Conservation (phyloP, 2,797 vertebrate genomes). For the Danio choprae region DNA sequence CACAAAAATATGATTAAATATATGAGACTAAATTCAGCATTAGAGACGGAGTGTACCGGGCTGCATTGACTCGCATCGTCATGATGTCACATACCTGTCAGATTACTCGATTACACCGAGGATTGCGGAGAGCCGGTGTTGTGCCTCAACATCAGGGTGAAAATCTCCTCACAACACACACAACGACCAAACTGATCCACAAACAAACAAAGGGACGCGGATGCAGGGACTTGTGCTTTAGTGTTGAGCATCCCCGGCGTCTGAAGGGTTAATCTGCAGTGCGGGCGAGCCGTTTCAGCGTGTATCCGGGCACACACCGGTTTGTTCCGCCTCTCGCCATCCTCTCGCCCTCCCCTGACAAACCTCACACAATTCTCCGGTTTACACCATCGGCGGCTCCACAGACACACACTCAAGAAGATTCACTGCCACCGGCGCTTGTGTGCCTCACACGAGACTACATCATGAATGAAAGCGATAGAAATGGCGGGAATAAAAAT, state of each 20-base stretch:
- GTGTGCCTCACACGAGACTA: background rate
- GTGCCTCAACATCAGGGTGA: background rate
- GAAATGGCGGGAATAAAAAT: background rate
- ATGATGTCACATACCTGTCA: conserved; percentile 49
- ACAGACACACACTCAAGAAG: conserved; percentile 59
- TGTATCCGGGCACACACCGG: conserved; percentile 81
- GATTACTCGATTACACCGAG: background rate
- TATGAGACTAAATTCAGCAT: background rate
- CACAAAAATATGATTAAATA: background rate
- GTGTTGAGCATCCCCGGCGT: conserved; percentile 67
- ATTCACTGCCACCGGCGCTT: background rate
- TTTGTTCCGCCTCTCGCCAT: conserved; percentile 78
- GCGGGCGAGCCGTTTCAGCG: conserved; percentile 81
- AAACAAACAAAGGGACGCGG: conserved; percentile 43
- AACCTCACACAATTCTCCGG: conserved; percentile 56
- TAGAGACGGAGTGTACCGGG: conserved; percentile 1
- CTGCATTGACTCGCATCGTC: conserved; percentile 10
- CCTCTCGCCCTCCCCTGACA: conserved; percentile 52
- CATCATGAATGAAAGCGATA: background rate
- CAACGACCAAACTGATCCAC: background rate
- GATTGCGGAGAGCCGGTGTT: conserved; percentile 10
- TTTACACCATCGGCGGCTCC: conserved; percentile 54
- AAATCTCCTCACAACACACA: background rate
- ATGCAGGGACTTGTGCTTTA: conserved; percentile 45
- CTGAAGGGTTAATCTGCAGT: conserved; percentile 85